These are phyloP conservation scores for Ypsolopha scabrella DNA, from an alignment of 2,888 invertebrate species.

Conservation along the genomic window DNA sequence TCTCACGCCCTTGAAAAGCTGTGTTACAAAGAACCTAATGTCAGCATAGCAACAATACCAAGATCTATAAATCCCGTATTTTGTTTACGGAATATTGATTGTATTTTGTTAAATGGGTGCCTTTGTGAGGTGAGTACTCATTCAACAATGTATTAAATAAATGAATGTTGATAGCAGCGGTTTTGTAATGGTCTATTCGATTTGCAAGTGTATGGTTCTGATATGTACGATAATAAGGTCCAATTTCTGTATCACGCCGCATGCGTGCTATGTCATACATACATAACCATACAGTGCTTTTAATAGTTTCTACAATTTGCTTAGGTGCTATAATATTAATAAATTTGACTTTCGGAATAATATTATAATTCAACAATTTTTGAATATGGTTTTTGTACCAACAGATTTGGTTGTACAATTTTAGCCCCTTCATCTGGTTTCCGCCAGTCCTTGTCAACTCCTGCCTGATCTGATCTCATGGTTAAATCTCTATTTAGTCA, in stretches of 20 bases:
- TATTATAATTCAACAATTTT: no score
- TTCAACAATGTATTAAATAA: neutral
- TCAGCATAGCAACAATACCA: constrained; percentile 66
- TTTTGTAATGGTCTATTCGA: neutral
- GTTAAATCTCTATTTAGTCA: no score
- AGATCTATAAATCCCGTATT: constrained; percentile 39
- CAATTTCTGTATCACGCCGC: neutral
- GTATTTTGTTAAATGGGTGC: constrained; percentile 31
- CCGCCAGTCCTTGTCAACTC: no score
- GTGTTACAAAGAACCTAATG: constrained; percentile 52
- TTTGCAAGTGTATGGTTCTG: neutral
- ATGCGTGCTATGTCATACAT: neutral
- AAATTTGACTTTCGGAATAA: no score
- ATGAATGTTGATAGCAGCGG: neutral
- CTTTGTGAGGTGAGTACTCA: constrained; percentile 42
- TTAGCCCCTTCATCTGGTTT: no score
- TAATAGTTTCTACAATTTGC: neutral
- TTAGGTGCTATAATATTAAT: no score
- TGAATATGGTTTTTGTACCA: no score
- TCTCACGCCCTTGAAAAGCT: constrained; percentile 60
- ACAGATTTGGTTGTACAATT: no score
- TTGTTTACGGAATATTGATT: constrained; percentile 26
- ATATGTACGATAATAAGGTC: neutral
- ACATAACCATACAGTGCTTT: neutral
- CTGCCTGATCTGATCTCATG: no score